These are phyloP conservation scores for Phoxinus phoxinus DNA, from an alignment of 2,113 vertebrate species.

Conservation along the genomic window DNA sequence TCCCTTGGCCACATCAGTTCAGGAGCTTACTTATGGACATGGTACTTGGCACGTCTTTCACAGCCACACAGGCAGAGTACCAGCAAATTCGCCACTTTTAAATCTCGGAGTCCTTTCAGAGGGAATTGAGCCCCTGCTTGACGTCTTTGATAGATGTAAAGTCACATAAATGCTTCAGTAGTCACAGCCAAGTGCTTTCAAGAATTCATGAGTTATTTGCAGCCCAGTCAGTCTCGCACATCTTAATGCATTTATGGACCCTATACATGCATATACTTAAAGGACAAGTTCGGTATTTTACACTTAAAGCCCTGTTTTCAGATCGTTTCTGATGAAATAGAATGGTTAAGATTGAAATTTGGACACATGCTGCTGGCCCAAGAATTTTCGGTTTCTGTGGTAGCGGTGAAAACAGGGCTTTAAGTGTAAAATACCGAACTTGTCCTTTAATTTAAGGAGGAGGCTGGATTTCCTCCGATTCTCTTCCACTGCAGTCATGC, in stretches of 20 bases:
- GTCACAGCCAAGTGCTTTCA: slow-evolving; percentile 51
- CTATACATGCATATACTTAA: slow-evolving; percentile 32
- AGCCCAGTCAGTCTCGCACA: slow-evolving; percentile 34
- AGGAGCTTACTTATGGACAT: not conserved
- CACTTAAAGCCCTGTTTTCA: too few species aligned
- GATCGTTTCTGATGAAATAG: too few species aligned
- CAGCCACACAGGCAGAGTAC: not conserved
- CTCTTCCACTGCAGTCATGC: not conserved
- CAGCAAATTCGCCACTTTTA: slow-evolving; percentile 22
- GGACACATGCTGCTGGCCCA: too few species aligned
- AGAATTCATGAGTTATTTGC: slow-evolving; percentile 53
- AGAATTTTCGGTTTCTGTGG: too few species aligned
- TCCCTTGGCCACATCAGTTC: slow-evolving; percentile 16
- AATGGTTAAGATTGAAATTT: too few species aligned
- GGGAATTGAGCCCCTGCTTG: slow-evolving; percentile 30
- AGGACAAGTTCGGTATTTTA: too few species aligned
- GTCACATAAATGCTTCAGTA: slow-evolving; percentile 47
- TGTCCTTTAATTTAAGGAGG: slow-evolving; percentile 4
- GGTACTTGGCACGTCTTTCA: slow-evolving; percentile 31
- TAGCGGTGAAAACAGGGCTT: too few species aligned
- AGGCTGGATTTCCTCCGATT: slow-evolving; percentile 15
- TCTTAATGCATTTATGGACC: slow-evolving; percentile 38
- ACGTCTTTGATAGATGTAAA: slow-evolving; percentile 55
- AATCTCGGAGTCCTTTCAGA: slow-evolving; percentile 42
- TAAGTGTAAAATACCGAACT: too few species aligned